Percentiles rank a stretch among this genome's conserved stretches.
Evolutionary conservation across 2,888 invertebrate species (phyloP).

Genomic region (Hartigia nigra): DNA sequence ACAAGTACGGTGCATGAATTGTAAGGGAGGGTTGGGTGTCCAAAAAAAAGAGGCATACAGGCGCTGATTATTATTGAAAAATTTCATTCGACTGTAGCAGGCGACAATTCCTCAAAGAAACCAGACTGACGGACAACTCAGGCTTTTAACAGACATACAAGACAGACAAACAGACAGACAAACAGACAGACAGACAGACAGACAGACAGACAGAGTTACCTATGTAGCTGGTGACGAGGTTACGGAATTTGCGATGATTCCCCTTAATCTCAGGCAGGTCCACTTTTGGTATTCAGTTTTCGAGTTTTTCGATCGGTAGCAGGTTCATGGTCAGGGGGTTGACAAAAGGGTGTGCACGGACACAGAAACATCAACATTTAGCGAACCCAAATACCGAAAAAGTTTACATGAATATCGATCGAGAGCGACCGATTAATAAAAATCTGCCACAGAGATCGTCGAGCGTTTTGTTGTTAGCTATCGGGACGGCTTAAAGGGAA

Average conservation of each 20-base stretch:
- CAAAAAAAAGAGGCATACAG: not conserved
- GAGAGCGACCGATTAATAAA: not conserved
- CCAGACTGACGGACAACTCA: slow-evolving; percentile 32
- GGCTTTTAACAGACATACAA: slow-evolving; percentile 47
- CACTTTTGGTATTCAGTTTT: slow-evolving; percentile 74
- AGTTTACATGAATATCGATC: slow-evolving; percentile 15
- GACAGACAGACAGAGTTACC: slow-evolving; percentile 74
- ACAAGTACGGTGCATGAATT: not conserved
- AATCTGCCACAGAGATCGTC: not conserved
- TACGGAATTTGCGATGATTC: slow-evolving; percentile 99
- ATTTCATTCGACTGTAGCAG: not conserved
- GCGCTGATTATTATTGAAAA: not conserved
- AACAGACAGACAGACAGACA: slow-evolving; percentile 41
- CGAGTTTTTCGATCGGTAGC: slow-evolving; percentile 53
- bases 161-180: slow-evolving; percentile 37
- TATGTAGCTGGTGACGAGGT: slow-evolving; percentile 99
- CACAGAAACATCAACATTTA: slow-evolving; percentile 65
- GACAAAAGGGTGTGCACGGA: slow-evolving; percentile 65
- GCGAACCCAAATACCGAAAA: slow-evolving; percentile 43
- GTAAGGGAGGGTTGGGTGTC: not conserved
- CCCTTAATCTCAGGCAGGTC: slow-evolving; percentile 99
- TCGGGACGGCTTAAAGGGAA: not conserved
- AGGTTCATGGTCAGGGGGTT: slow-evolving; percentile 55
- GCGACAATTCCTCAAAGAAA: slow-evolving; percentile 28
- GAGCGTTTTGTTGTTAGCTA: not conserved